Evolutionary conservation across 2,113 vertebrate genomes (phyloP), one percentile per base, ranked within the genome.

Genomic region (Macrotis lagotis): DNA sequence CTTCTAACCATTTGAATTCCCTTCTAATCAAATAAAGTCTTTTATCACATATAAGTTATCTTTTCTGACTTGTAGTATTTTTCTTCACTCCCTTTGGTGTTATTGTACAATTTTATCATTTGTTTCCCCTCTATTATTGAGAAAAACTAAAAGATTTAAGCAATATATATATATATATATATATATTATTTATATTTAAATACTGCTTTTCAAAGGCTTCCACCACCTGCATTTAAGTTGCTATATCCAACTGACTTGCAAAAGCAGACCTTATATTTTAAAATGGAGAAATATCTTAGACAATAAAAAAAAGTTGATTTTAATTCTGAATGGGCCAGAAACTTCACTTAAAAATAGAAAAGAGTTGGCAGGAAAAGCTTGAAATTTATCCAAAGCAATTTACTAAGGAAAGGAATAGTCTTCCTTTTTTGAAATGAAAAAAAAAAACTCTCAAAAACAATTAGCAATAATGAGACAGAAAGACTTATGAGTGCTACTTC

Each of bases 281-380:
- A 92, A 66, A 66, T 66, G 55, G 55, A 37, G 11, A 66, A 66
- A 37, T 66, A 66, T 31, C 55, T 66, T 31, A 31, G 31, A 37
- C 55, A 66, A 66, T 66, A 37, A 31, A 66, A 37, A 14, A 14
- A 92, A 94, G 91, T 88, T 93, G 96, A 55, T 93, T 94, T 89
- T 96, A 91, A 49, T 95, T 96, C 91, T 74, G 93, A 95, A 92
- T 92, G n/a, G 91, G 47, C 37, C 93, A 95, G 88, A 96, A 92
- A 88, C 50, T 95, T 95, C 50, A 93, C 91, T 95, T 95, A 51
- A 96, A 97, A 96, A 95, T 89, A 96, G 95, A 91, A 0, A 1
- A 49, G 24, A 95, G 74, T 59, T 95, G 91, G 66, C 25, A 97
- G 83, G 91, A 97, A 95, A 94, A 66, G 28, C 91, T 74, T 92